These are phyloP conservation scores for Meliscaeva auricollis DNA, from an alignment of 2,888 invertebrate species.

Conservation along the genomic window DNA sequence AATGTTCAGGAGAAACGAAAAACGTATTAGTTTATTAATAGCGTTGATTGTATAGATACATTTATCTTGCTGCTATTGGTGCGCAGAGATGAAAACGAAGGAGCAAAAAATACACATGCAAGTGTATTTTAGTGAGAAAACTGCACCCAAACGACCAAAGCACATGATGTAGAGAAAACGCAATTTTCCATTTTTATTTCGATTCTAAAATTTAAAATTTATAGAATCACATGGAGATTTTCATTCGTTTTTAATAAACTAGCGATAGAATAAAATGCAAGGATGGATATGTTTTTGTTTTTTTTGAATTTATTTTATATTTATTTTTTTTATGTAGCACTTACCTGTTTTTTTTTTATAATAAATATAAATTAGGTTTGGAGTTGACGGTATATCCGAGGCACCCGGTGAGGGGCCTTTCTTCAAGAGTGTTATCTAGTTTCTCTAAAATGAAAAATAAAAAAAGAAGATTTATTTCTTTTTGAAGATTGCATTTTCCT, in stretches of 20 bases:
- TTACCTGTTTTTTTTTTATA: slow-evolving; percentile 26
- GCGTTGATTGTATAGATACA: not conserved
- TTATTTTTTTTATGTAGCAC: not conserved
- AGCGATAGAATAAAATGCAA: not conserved
- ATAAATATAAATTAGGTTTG: not conserved
- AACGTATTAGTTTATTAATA: slow-evolving; percentile 38
- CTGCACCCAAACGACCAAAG: slow-evolving; percentile 5
- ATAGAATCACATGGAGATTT: slow-evolving; percentile 28
- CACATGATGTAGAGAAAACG: not conserved
- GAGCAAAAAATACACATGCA: slow-evolving; percentile 7
- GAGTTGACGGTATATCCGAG: slow-evolving; percentile 71
- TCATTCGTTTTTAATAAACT: not conserved
- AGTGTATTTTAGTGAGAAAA: slow-evolving; percentile 15
- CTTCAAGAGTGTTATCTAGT: slow-evolving; percentile 73
- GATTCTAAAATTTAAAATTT: slow-evolving; percentile 30
- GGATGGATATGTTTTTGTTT: not conserved
- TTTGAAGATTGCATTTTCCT: too few relatives aligned
- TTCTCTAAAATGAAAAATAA: slow-evolving; percentile 68
- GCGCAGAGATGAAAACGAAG: not conserved
- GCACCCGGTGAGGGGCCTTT: slow-evolving; percentile 76
- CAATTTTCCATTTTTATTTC: slow-evolving; percentile 27
- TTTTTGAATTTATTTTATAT: not conserved
- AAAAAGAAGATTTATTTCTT: slow-evolving; percentile 1
- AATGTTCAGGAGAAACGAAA: not conserved
- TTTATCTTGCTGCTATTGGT: not conserved